Evolutionary conservation across 2,888 invertebrate species (phyloP).

Genomic region (Drosophila meridiana): DNA sequence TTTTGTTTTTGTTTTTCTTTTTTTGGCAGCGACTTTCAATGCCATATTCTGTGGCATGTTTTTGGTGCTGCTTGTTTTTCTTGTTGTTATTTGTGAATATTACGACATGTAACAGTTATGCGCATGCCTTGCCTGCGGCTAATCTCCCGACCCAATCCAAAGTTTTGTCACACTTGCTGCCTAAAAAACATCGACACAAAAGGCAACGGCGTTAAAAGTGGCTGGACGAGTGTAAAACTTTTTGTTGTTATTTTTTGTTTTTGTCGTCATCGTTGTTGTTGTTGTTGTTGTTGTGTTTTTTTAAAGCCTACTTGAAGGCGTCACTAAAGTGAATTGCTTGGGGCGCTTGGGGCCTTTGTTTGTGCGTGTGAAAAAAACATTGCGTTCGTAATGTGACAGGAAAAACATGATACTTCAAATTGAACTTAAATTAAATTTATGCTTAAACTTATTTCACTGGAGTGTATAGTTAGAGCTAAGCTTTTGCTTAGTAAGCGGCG

Average conservation of each 20-base stretch:
- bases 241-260: slow-evolving; percentile 4
- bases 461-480: not conserved
- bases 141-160: slow-evolving; percentile 14
- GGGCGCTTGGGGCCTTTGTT: slow-evolving; percentile 4
- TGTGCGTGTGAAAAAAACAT: not conserved
- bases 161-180: slow-evolving; percentile 47
- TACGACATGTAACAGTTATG: slow-evolving; percentile 71
- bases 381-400: not conserved
- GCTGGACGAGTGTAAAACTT: slow-evolving; percentile 44
- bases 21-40: slow-evolving; percentile 69
- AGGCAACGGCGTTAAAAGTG: slow-evolving; percentile 41
- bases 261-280: not conserved
- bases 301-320: slow-evolving; percentile 46
- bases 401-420: slow-evolving; percentile 4
- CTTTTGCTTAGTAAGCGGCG: not conserved
- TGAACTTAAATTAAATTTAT: slow-evolving; percentile 8
- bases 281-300: slow-evolving; percentile 3
- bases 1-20: slow-evolving; percentile 25
- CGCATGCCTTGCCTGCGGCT: slow-evolving; percentile 50
- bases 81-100: slow-evolving; percentile 66
- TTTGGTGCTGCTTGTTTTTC: slow-evolving; percentile 27
- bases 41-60: slow-evolving; percentile 71
- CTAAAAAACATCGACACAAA: slow-evolving; percentile 43
- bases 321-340: slow-evolving; percentile 40
- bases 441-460: not conserved